phyloP scores from a whole-genome alignment of 2,797 vertebrate genomes.

The Ctenosaura bakeri region DNA sequence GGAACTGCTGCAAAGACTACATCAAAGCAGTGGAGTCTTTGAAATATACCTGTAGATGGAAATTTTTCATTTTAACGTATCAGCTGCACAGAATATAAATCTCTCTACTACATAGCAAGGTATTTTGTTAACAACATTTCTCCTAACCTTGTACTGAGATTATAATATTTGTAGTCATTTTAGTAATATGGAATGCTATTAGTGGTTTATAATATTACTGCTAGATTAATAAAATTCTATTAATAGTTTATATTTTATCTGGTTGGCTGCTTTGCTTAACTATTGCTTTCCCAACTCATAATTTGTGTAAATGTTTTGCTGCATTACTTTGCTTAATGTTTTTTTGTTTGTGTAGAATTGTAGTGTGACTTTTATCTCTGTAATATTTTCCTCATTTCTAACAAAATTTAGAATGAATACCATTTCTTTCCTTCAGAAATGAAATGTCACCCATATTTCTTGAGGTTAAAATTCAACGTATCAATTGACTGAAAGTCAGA shows the following conservation, averaged over 20 bases:
- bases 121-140: constrained; percentile 42
- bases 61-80: constrained; percentile 60
- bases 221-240: constrained; percentile 7
- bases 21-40: constrained; percentile 52
- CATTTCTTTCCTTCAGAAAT: constrained; percentile 31
- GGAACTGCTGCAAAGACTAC: constrained; percentile 42
- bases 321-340: constrained; percentile 27
- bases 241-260: constrained; percentile 17
- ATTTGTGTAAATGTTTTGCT: constrained; percentile 5
- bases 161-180: constrained; percentile 42
- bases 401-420: constrained; percentile 30
- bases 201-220: constrained; percentile 25
- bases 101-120: constrained; percentile 23
- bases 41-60: constrained; percentile 59
- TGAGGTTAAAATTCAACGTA: constrained; percentile 5
- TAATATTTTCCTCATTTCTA: constrained; percentile 19
- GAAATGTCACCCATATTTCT: background rate
- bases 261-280: constrained; percentile 5
- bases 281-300: constrained; percentile 39
- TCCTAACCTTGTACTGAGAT: constrained; percentile 26
- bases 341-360: constrained; percentile 3
- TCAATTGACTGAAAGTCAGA: background rate
- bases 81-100: constrained; percentile 36
- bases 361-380: constrained; percentile 32
- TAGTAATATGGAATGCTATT: background rate